These are phyloP conservation scores for Limanda limanda DNA, from an alignment of 2,113 vertebrate species.

Conservation along the genomic window DNA sequence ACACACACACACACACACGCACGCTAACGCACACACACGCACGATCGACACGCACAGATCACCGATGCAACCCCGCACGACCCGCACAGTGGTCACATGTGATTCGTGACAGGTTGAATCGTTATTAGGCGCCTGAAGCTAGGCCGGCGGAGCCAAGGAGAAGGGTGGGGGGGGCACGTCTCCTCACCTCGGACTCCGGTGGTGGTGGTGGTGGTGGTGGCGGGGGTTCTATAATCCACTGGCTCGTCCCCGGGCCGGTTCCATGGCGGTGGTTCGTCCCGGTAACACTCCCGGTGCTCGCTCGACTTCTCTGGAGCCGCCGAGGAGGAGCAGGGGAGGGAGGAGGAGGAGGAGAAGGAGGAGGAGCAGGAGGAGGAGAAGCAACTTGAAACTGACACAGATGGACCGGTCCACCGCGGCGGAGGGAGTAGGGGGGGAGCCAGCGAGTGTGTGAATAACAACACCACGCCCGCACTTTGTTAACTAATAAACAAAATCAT, in stretches of 20 bases:
- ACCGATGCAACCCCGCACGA: constrained; percentile 21
- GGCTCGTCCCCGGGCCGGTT: neutral
- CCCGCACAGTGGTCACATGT: neutral
- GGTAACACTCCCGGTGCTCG: neutral
- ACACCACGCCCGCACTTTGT: neutral
- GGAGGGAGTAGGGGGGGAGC: constrained; percentile 28
- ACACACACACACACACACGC: neutral
- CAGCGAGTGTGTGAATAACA: neutral
- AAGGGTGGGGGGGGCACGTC: neutral
- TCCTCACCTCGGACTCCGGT: constrained; percentile 52
- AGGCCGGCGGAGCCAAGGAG: constrained; percentile 24
- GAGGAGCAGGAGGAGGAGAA: constrained; percentile 37
- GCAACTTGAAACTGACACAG: constrained; percentile 81
- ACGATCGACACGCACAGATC: constrained; percentile 3
- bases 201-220: neutral
- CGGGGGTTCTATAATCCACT: constrained; percentile 43
- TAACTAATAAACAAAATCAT: fast-evolving
- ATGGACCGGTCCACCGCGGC: constrained; percentile 60
- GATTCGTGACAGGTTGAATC: constrained; percentile 27
- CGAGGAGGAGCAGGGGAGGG: too few species aligned
- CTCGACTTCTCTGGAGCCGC: neutral
- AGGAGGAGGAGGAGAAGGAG: constrained; percentile 58
- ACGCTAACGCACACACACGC: too few species aligned
- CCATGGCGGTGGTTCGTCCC: constrained; percentile 28
- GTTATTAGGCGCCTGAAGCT: constrained; percentile 25